Percentiles rank a stretch among this genome's conserved stretches.
phyloP scores from a whole-genome alignment of 2,113 vertebrate genomes.

The Pycnonotus jocosus region DNA sequence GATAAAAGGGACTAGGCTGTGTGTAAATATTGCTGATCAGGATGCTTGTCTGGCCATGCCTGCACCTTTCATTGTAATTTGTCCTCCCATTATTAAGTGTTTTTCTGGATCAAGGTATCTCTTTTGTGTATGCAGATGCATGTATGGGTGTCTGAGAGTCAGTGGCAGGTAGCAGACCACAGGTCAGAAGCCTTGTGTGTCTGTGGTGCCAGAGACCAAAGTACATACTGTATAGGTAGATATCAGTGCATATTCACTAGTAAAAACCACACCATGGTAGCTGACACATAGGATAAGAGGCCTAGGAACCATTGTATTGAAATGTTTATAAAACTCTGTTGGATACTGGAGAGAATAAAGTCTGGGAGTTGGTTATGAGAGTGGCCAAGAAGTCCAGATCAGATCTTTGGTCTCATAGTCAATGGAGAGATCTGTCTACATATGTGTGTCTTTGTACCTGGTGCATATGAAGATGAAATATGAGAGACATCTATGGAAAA shows the following conservation, averaged over 20 bases:
- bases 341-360: not conserved
- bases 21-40: not conserved
- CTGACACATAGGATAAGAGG: not conserved
- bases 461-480: not conserved
- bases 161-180: not conserved
- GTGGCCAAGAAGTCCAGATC: not conserved
- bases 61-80: not conserved
- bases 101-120: not conserved
- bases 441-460: not conserved
- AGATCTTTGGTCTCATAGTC: not conserved
- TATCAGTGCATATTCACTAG: not conserved
- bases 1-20: not conserved
- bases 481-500: not conserved
- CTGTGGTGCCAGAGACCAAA: not conserved
- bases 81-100: not conserved
- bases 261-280: not conserved
- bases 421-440: not conserved
- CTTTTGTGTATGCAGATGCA: not conserved
- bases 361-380: not conserved
- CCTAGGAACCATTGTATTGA: not conserved
- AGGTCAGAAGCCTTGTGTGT: not conserved
- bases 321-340: not conserved
- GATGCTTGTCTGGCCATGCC: not conserved
- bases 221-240: not conserved
- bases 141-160: not conserved